Conservation (phyloP, 2,888 invertebrate species). For the Petrophora chlorosata region DNA sequence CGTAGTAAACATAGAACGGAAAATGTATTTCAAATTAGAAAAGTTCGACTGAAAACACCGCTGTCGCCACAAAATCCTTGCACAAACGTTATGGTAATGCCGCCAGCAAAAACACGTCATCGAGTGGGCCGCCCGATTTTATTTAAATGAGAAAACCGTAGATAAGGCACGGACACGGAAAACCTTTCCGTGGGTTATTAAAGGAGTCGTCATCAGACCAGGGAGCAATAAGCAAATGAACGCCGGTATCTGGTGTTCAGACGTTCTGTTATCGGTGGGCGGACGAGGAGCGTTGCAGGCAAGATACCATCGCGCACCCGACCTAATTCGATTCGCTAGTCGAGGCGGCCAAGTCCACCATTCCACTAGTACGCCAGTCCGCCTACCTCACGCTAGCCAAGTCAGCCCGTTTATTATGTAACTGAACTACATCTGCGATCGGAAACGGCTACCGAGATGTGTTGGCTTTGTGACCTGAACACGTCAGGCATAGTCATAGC, state of each 20-base stretch:
- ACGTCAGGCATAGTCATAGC: slow-evolving; percentile 15
- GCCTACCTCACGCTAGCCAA: slow-evolving; percentile 38
- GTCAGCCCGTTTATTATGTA: slow-evolving; percentile 25
- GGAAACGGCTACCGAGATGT: neutral
- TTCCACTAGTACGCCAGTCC: slow-evolving; percentile 27
- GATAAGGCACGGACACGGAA: slow-evolving; percentile 68
- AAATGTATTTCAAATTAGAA: slow-evolving; percentile 18
- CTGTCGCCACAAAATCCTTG: slow-evolving; percentile 25
- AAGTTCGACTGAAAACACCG: slow-evolving; percentile 23
- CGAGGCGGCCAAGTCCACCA: slow-evolving; percentile 46
- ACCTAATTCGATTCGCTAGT: slow-evolving; percentile 72
- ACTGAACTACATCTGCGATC: slow-evolving; percentile 12
- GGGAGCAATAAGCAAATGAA: slow-evolving; percentile 74
- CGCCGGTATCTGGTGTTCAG: slow-evolving; percentile 60
- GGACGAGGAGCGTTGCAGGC: slow-evolving; percentile 57
- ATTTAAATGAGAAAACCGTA: slow-evolving; percentile 54
- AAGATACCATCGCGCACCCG: slow-evolving; percentile 71
- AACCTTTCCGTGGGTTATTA: slow-evolving; percentile 61
- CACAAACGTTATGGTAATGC: slow-evolving; percentile 33
- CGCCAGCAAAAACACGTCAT: slow-evolving; percentile 43
- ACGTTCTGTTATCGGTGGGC: slow-evolving; percentile 30
- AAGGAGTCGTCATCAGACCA: slow-evolving; percentile 57
- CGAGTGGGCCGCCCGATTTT: slow-evolving; percentile 47
- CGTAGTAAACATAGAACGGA: neutral
- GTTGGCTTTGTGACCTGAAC: slow-evolving; percentile 23